Base-by-base conservation (phyloP, 2,888 invertebrate genomes). In the Napeogenes inachia region DNA sequence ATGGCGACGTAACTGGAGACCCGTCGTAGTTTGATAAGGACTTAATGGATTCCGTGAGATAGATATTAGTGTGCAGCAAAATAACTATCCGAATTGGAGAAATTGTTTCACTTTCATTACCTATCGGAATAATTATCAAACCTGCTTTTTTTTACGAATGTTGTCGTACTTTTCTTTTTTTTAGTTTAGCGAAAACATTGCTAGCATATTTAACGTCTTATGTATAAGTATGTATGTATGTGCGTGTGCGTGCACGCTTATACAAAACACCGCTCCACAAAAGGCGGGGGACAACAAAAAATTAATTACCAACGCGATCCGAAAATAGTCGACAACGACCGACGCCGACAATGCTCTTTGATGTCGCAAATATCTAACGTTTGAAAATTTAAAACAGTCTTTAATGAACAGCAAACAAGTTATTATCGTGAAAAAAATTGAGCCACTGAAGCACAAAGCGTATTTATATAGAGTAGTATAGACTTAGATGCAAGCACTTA, bases 221-320 rank as follows among this genome's bases (percentile, higher is more conserved):
- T 21, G 21, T 21, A 21, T 21, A 21, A 21, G 21, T 21, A 21
- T 21, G 21, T 21, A 21, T 21, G 21, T 21, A 21, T 21, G 21
- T 21, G 21, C 1, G 21, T 1, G 21, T 21, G 1, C 21, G 21
- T 21, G 21, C 21, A 21, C 1, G 21, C 21, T 21, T 21, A 21
- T 21, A 21, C 21, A 21, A 21, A 30, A 30, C 12, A n/a, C 50
- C 30, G 33, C 33, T 45, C 13, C 53, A 61, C 64, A 66, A 84
- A 84, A 83, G 82, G 80, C 73, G 72, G 75, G 75, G 69, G 71
- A 76, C 75, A 81, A 85, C 84, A 84, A 86, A 86, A 86, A 84
- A 83, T 79, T 85, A 84, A 86, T 87, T 85, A 81, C 80, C 70
- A 74, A 76, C 75, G 69, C 70, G 69, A 71, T 76, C 76, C 79